Evolutionary conservation across 1,140 invertebrate genomes (phyloP).

Genomic region (Rhynchophorus ferrugineus): DNA sequence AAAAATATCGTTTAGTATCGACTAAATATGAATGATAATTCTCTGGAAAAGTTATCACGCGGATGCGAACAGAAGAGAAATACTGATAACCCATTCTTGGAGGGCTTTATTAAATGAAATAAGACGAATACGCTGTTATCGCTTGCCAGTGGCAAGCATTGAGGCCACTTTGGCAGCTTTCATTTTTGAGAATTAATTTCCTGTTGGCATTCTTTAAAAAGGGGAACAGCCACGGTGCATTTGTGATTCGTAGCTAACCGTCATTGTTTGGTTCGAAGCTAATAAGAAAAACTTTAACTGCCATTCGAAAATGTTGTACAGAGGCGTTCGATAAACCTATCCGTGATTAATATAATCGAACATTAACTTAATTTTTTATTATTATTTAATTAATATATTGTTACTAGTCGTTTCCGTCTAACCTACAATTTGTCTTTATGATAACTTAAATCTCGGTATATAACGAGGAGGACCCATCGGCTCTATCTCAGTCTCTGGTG

Average conservation of each 20-base stretch:
- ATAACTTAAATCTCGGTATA: no score
- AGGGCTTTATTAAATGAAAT: slow-evolving; percentile 38
- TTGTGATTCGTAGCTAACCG: slow-evolving; percentile 32
- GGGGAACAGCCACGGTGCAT: slow-evolving; percentile 35
- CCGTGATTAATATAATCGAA: no score
- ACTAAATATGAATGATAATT: slow-evolving; percentile 22
- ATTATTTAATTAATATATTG: no score
- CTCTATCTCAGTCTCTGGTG: no score
- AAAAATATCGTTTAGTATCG: slow-evolving; percentile 18
- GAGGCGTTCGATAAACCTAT: no score
- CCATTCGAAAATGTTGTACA: slow-evolving; percentile 13
- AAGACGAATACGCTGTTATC: slow-evolving; percentile 36
- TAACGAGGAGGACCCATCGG: no score
- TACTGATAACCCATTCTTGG: slow-evolving; percentile 33
- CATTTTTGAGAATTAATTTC: slow-evolving; percentile 45
- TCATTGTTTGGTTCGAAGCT: slow-evolving; percentile 34
- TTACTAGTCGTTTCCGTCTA: no score
- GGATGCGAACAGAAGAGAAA: slow-evolving; percentile 17
- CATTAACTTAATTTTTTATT: no score
- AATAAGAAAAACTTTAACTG: slow-evolving; percentile 39
- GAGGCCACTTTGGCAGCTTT: slow-evolving; percentile 35
- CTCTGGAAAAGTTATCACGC: slow-evolving; percentile 18
- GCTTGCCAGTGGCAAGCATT: slow-evolving; percentile 30
- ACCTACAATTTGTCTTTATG: no score
- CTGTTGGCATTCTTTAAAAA: slow-evolving; percentile 41